These are phyloP conservation scores for Epirrita christyi DNA, from an alignment of 2,888 invertebrate genomes.

Conservation along the genomic window DNA sequence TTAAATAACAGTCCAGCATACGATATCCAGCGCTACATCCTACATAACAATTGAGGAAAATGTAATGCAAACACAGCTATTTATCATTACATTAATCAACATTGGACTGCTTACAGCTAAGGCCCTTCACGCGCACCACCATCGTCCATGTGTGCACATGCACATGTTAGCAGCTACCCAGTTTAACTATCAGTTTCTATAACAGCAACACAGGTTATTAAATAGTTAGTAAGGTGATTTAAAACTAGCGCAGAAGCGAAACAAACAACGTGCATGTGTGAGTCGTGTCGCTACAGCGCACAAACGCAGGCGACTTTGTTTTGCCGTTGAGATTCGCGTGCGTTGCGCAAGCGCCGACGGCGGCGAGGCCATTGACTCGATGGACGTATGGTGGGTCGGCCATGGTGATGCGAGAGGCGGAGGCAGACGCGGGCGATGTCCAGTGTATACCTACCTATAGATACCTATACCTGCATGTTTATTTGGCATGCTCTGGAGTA, in stretches of 20 bases:
- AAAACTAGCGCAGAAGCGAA: slow-evolving; percentile 32
- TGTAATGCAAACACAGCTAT: slow-evolving; percentile 64
- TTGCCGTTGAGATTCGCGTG: slow-evolving; percentile 83
- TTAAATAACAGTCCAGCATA: slow-evolving; percentile 22
- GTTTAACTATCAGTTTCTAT: slow-evolving; percentile 6
- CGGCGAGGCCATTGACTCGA: slow-evolving; percentile 80
- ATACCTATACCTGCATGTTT: not conserved
- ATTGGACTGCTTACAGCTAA: slow-evolving; percentile 64
- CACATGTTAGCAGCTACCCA: slow-evolving; percentile 19
- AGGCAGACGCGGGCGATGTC: not conserved
- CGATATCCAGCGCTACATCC: slow-evolving; percentile 32
- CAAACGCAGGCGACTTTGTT: slow-evolving; percentile 70
- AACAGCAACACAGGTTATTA: slow-evolving; percentile 2
- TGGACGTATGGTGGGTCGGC: slow-evolving; percentile 30
- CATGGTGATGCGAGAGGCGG: slow-evolving; percentile 41
- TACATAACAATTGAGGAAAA: slow-evolving; percentile 61
- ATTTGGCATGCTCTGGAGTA: not conserved
- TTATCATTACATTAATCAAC: slow-evolving; percentile 76
- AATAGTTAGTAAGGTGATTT: slow-evolving; percentile 12
- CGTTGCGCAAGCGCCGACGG: slow-evolving; percentile 78
- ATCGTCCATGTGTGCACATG: slow-evolving; percentile 18
- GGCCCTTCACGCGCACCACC: slow-evolving; percentile 69
- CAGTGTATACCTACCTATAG: not conserved
- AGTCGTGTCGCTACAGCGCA: slow-evolving; percentile 52
- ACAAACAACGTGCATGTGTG: slow-evolving; percentile 46